phyloP scores from a whole-genome alignment of 1,140 invertebrate genomes.

The Xylocopa sonorina region DNA sequence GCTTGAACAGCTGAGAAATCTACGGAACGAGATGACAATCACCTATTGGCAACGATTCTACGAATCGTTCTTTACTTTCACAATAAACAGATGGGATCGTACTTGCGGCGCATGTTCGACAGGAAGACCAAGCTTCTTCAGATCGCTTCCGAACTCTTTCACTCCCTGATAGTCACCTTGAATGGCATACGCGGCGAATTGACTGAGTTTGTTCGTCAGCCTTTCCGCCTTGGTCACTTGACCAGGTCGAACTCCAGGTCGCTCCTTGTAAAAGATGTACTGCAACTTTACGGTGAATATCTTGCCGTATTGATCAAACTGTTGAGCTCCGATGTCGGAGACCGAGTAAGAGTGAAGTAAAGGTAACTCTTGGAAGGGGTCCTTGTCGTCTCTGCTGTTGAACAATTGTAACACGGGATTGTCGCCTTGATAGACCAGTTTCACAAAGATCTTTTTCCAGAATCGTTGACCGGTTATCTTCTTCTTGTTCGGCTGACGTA shows the following conservation, averaged over 20 bases:
- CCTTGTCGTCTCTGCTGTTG: slow-evolving; percentile 92
- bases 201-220: slow-evolving; percentile 94
- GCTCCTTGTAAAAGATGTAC: slow-evolving; percentile 99
- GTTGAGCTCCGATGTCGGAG: slow-evolving; percentile 96
- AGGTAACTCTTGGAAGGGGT: slow-evolving; percentile 96
- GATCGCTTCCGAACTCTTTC: slow-evolving; percentile 95
- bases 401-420: slow-evolving; percentile 93
- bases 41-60: not conserved
- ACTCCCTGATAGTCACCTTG: slow-evolving; percentile 95
- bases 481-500: slow-evolving; percentile 98
- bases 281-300: slow-evolving; percentile 99
- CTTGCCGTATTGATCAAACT: slow-evolving; percentile 99
- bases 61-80: not conserved
- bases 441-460: slow-evolving; percentile 98
- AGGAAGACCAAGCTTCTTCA: slow-evolving; percentile 96
- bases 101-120: slow-evolving; percentile 98
- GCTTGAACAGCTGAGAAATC: slow-evolving; percentile 97
- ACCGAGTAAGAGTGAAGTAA: slow-evolving; percentile 96
- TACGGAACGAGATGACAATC: slow-evolving; percentile 71
- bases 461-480: slow-evolving; percentile 98
- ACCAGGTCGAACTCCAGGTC: slow-evolving; percentile 97
- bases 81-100: slow-evolving; percentile 25
- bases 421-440: slow-evolving; percentile 90
- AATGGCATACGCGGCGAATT: slow-evolving; percentile 97
- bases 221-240: slow-evolving; percentile 97